A percentile compares a stretch with the other conserved stretches of the same genome.
These are phyloP conservation scores for Diploptera punctata DNA, from an alignment of 2,888 invertebrate species.

Conservation along the genomic window DNA sequence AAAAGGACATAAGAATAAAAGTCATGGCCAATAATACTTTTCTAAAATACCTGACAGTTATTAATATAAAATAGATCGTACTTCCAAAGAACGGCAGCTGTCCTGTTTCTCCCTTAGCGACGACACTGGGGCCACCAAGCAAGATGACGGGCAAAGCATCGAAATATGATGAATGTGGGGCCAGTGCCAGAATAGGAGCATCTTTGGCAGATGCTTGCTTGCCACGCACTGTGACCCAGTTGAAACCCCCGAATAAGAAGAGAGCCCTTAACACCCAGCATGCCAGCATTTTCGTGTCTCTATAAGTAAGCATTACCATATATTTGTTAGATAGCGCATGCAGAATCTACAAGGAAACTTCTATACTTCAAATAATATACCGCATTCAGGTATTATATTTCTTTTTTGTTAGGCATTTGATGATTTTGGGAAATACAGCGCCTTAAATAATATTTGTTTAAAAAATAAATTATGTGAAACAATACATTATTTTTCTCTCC, in stretches of 20 bases:
- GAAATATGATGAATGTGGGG: conserved; percentile 92
- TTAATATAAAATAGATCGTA: conserved; percentile 66
- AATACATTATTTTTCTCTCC: too few species aligned
- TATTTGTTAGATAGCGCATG: not conserved
- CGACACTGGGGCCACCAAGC: conserved; percentile 86
- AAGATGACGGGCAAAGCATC: conserved; percentile 85
- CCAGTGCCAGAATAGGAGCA: conserved; percentile 67
- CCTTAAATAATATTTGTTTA: too few species aligned
- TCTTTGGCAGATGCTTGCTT: conserved; percentile 62
- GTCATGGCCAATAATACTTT: too few species aligned
- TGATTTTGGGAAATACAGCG: too few species aligned
- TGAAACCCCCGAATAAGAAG: conserved; percentile 83
- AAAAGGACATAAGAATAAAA: too few species aligned
- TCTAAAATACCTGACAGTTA: too few species aligned
- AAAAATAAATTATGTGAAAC: too few species aligned
- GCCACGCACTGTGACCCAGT: conserved; percentile 78
- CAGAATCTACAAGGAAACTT: not conserved
- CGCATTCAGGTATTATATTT: too few species aligned
- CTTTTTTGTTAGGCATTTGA: too few species aligned
- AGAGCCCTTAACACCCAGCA: conserved; percentile 75
- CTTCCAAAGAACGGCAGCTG: conserved; percentile 89
- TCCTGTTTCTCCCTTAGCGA: conserved; percentile 86
- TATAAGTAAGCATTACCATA: conserved; percentile 49
- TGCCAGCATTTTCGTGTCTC: conserved; percentile 69
- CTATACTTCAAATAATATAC: too few species aligned